phyloP scores from a whole-genome alignment of 2,888 invertebrate genomes.

The Pristionchus arcanus region DNA sequence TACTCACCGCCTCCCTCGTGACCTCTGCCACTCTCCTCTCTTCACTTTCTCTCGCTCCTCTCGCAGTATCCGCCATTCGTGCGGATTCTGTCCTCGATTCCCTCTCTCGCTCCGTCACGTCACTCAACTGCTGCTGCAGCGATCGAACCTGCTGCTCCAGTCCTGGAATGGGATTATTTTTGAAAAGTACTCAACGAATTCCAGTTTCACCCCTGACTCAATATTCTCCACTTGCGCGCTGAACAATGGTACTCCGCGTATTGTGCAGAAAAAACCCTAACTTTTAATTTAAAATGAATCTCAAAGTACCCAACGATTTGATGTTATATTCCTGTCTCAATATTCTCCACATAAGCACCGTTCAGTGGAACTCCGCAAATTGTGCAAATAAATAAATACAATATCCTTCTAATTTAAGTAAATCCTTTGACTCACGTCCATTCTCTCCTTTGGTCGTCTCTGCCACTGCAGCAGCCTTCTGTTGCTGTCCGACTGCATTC shows the following conservation, averaged over 20 bases:
- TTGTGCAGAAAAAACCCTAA: too few species aligned
- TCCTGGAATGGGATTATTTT: background rate
- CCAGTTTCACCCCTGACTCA: too few species aligned
- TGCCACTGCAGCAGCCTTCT: background rate
- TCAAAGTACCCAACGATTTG: too few species aligned
- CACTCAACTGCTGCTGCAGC: background rate
- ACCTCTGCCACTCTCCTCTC: slow-evolving; percentile 8
- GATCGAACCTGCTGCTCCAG: background rate
- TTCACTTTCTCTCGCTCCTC: background rate
- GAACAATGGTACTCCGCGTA: too few species aligned
- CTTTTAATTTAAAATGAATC: too few species aligned
- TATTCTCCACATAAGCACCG: too few species aligned
- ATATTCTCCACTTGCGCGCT: too few species aligned
- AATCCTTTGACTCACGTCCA: background rate
- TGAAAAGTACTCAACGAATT: background rate
- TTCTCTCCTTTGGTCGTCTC: slow-evolving; percentile 12
- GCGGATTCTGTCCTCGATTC: background rate
- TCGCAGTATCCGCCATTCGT: slow-evolving; percentile 18
- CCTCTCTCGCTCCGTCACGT: background rate
- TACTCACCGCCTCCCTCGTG: slow-evolving; percentile 29
- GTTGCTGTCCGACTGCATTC: background rate
- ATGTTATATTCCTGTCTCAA: too few species aligned
- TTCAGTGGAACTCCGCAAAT: too few species aligned
- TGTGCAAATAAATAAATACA: too few species aligned
- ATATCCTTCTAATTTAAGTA: too few species aligned